Evolutionary conservation across 2,113 vertebrate genomes (phyloP), one percentile per base, ranked within the genome.

Genomic region (Aspiorhynchus laticeps): DNA sequence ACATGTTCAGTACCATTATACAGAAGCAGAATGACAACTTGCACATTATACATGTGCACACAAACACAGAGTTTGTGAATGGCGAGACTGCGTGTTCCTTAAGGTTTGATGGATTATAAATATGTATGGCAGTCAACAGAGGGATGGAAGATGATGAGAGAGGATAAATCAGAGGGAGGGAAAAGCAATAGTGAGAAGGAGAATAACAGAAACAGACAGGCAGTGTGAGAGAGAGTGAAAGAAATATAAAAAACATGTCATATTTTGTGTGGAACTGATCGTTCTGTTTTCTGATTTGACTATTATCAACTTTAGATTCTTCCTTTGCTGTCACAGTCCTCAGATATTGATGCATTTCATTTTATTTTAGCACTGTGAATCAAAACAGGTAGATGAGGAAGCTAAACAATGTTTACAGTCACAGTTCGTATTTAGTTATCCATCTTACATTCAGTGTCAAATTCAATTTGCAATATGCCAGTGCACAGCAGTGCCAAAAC

Each of bases 291-390:
- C 24, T 12, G 11, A 71, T 83, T 79, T 11, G 10, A 75, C 53
- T 74, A 86, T 73, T 69, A 82, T 80, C 65, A 86, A 80, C 59
- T 67, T 77, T 26, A 63, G 17, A 90, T 91, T 92, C 87, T 76
- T 89, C 77, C n/a, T 84, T 87, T 91, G 86, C 89, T 92, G 91
- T 90, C 90, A 91, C 28, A 53, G 56, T 80, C 71, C 84, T 63
- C 26, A 19, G 90, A 88, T 88, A 91, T 94, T 93, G 91, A 94
- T 92, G 88, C 88, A 90, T 90, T 91, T 88, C 87, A 83, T 92
- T 84, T 90, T 87, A 89, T 46, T 90, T 87, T 91, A 9, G 56
- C 56, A 59, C 7, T 59, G 24, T 88, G 31, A 33, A 63, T 84
- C 33, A 74, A 84, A 84, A 79, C 67, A 69, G 19, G 31, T 31